A percentile compares a stretch with the other conserved stretches of the same genome.
phyloP scores from a whole-genome alignment of 2,113 vertebrate genomes.

The Oriolus oriolus region DNA sequence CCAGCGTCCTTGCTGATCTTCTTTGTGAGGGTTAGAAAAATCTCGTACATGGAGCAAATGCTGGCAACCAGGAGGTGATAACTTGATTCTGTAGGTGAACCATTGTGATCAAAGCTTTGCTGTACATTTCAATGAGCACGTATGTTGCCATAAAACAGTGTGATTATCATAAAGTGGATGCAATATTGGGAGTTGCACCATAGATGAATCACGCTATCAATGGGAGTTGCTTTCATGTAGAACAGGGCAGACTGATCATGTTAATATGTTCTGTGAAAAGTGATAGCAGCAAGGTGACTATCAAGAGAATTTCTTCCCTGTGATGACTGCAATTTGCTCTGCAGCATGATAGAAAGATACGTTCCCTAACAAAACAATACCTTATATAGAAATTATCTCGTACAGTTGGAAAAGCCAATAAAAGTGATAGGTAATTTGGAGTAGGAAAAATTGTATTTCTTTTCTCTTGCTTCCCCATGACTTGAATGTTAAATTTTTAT shows the following conservation, averaged over 20 bases:
- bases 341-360: not conserved
- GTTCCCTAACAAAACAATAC: not conserved
- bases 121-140: not conserved
- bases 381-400: not conserved
- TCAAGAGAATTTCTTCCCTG: not conserved
- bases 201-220: not conserved
- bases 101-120: not conserved
- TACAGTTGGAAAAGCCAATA: not conserved
- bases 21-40: not conserved
- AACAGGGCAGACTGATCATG: not conserved
- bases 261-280: not conserved
- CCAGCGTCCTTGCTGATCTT: not conserved
- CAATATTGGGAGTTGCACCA: not conserved
- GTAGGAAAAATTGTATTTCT: not conserved
- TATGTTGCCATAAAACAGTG: not conserved
- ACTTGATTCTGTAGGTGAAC: not conserved
- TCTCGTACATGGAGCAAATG: not conserved
- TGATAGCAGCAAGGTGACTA: not conserved
- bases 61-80: not conserved
- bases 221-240: not conserved
- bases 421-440: not conserved
- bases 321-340: not conserved
- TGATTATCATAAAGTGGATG: not conserved
- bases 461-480: not conserved
- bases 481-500: not conserved